phyloP scores from a whole-genome alignment of 2,113 vertebrate genomes.

The Brachyhypopomus occidentalis region DNA sequence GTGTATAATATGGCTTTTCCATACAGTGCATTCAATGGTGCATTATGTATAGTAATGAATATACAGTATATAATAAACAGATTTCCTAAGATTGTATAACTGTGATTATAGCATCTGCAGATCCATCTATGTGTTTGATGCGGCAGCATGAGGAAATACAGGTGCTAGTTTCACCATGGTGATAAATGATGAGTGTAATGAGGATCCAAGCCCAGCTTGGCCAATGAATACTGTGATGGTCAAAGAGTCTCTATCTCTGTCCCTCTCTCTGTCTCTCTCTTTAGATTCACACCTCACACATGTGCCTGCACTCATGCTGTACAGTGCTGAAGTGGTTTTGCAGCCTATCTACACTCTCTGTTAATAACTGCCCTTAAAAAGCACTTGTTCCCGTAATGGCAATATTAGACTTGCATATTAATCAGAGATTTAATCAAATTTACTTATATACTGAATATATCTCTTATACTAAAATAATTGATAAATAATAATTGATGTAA shows the following conservation, averaged over 20 bases:
- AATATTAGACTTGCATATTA: slow-evolving; percentile 6
- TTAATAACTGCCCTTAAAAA: slow-evolving; percentile 34
- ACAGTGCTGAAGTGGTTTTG: slow-evolving; percentile 40
- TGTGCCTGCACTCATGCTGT: slow-evolving; percentile 27
- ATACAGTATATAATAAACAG: neutral
- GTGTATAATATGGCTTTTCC: too few species aligned
- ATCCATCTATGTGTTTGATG: too few species aligned
- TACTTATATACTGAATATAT: too few species aligned
- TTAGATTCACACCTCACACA: slow-evolving; percentile 35
- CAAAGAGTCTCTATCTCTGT: slow-evolving; percentile 25
- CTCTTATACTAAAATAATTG: too few species aligned
- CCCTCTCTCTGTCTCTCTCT: neutral
- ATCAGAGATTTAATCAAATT: too few species aligned
- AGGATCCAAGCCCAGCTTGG: neutral
- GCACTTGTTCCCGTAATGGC: slow-evolving; percentile 13
- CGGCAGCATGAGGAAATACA: too few species aligned
- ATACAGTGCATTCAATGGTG: too few species aligned
- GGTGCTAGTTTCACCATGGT: too few species aligned
- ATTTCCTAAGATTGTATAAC: slow-evolving; percentile 17
- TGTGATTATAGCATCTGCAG: too few species aligned
- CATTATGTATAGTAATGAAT: too few species aligned
- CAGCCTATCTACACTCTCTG: slow-evolving; percentile 34
- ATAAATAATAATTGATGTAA: too few species aligned
- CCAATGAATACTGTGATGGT: slow-evolving; percentile 35
- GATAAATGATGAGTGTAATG: too few species aligned